A percentile compares a stretch with the other conserved stretches of the same genome.
Evolutionary conservation across 2,113 vertebrate genomes (phyloP).

Genomic region (Candoia aspera): DNA sequence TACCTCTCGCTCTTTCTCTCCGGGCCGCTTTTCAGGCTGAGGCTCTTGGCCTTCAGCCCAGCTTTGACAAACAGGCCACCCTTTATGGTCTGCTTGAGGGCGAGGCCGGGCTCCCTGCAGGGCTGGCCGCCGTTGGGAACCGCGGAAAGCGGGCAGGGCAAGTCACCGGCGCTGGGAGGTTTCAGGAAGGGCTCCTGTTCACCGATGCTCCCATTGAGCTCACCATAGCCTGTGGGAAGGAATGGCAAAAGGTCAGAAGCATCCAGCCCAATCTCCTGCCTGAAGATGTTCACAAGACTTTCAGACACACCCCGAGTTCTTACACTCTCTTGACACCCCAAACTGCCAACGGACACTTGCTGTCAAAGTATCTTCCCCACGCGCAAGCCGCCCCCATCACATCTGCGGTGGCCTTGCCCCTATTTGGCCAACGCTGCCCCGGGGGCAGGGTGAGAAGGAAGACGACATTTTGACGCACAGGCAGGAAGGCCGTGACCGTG

Average conservation of each 20-base stretch:
- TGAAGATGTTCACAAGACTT: neutral
- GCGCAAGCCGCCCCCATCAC: rapidly evolving
- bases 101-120: constrained; percentile 64
- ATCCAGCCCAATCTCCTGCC: neutral
- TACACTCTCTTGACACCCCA: neutral
- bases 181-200: constrained; percentile 76
- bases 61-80: constrained; percentile 77
- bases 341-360: neutral
- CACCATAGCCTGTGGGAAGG: constrained; percentile 73
- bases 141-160: constrained; percentile 69
- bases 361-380: rapidly evolving
- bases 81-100: constrained; percentile 75
- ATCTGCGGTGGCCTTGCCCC: neutral
- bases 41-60: constrained; percentile 85
- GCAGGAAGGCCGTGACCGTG: neutral
- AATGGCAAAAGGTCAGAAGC: neutral
- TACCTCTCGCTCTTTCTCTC: constrained; percentile 92
- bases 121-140: constrained; percentile 82
- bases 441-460: neutral
- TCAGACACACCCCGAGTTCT: neutral
- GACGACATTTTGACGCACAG: neutral
- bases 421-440: neutral
- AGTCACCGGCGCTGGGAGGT: constrained; percentile 73
- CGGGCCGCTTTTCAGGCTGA: constrained; percentile 89
- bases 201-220: constrained; percentile 79